A percentile compares a stretch with the other conserved stretches of the same genome.
phyloP scores from a whole-genome alignment of 2,113 vertebrate genomes.

The Corydoras maculifer region DNA sequence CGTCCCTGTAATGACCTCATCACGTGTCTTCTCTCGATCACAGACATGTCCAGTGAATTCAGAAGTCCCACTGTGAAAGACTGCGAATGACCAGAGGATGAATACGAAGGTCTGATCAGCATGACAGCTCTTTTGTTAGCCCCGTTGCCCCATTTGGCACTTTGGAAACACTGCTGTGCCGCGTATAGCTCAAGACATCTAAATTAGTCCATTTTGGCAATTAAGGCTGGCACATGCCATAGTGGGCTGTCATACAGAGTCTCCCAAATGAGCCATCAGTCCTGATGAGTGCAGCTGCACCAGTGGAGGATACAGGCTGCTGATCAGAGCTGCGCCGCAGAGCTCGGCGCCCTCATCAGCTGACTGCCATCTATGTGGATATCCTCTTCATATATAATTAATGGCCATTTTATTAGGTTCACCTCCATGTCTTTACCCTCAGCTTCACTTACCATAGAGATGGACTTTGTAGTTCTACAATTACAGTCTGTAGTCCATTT shows the following conservation, averaged over 20 bases:
- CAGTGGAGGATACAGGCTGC: not conserved
- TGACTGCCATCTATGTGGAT: not conserved
- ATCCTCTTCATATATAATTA: not conserved
- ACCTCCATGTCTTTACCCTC: too few species aligned
- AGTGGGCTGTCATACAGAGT: conserved; percentile 3
- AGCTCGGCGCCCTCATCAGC: not conserved
- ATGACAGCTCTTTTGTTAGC: conserved; percentile 27
- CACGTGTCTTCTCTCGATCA: conserved; percentile 22
- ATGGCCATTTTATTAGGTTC: too few species aligned
- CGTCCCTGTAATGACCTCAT: not conserved
- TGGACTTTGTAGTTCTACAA: too few species aligned
- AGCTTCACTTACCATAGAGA: too few species aligned
- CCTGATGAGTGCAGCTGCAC: conserved; percentile 22
- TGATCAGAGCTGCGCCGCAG: not conserved
- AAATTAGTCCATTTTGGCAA: conserved; percentile 35
- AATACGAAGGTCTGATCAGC: conserved; percentile 16
- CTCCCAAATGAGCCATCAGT: conserved; percentile 16
- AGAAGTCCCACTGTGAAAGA: conserved; percentile 28
- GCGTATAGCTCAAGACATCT: conserved; percentile 22
- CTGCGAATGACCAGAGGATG: not conserved
- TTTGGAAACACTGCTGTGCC: conserved; percentile 4
- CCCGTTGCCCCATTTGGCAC: conserved; percentile 7
- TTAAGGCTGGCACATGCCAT: conserved; percentile 18
- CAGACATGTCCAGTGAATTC: conserved; percentile 28
- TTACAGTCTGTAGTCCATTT: too few species aligned